Evolutionary conservation across 2,797 vertebrate genomes (phyloP), one percentile per base, ranked within the genome.

Genomic region (Micrastur ruficollis): DNA sequence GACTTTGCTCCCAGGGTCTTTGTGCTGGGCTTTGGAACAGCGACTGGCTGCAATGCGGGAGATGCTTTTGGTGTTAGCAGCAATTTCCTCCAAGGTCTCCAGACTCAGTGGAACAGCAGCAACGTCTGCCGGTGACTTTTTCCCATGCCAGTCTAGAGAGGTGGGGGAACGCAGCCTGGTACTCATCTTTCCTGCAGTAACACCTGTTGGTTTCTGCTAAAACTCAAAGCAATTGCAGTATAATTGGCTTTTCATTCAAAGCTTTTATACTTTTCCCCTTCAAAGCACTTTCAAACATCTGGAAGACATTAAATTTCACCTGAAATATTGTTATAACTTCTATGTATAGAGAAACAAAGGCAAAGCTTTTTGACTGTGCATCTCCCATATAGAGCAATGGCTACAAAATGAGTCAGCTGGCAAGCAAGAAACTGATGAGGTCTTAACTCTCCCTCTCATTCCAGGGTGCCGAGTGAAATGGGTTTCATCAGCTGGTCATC

Each of bases 21-120:
- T 32, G 34, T 93, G 87, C 8, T 89, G 94, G 2, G 86, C 96
- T 68, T 86, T 96, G 55, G 90, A 97, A 27, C 85, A 82, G 12
- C 89, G 50, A 62, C 86, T 94, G 71, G 97, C 97, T 1, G 98
- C 98, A 3, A 98, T 84, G 59, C 97, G 91, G 13, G 98, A 85
- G 16, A 98, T 98, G 94, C 89, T 97, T 90, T 98, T 98, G 59
- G 98, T 98, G 90, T 95, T 92, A 13, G 32, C 68, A 7, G 86
- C 95, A 53, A 98, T 98, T 96, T 98, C 96, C 81, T 92, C 84
- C 79, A 96, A 93, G 46, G 86, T 95, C 55, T 97, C 96, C 25
- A 80, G 62, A 8, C 90, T 97, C 80, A 92, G 87, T 14, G 81
- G 67, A 8, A 53, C 22, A 75, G 78, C 11, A 50, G 40, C 21